phyloP scores from a whole-genome alignment of 1,140 invertebrate genomes.

The Philaenus spumarius region DNA sequence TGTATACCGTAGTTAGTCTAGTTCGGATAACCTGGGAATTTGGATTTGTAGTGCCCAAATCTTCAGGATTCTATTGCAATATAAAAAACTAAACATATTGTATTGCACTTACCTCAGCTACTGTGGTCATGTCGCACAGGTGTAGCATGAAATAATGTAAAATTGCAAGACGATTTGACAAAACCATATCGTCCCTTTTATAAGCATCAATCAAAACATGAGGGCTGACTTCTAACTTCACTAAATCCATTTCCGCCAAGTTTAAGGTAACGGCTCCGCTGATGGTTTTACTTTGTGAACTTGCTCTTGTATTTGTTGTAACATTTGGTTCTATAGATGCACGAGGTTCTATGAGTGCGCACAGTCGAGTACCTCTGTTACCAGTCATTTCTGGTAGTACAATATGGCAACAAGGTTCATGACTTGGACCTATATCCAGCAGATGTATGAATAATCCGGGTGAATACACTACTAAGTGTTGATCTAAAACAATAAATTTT shows the following conservation, averaged over 20 bases:
- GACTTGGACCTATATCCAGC: constrained; percentile 67
- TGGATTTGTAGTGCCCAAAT: too few relatives aligned
- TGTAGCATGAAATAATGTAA: constrained; percentile 74
- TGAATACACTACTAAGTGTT: constrained; percentile 68
- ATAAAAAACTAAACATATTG: too few relatives aligned
- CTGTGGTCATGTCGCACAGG: constrained; percentile 58
- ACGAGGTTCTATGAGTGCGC: too few relatives aligned
- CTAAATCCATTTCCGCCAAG: constrained; percentile 60
- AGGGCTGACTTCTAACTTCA: constrained; percentile 52
- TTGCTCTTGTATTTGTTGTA: constrained; percentile 19
- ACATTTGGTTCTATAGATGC: too few relatives aligned
- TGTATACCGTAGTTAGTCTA: too few relatives aligned
- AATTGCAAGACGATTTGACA: constrained; percentile 55
- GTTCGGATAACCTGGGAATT: too few relatives aligned
- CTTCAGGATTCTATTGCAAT: too few relatives aligned
- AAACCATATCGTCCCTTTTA: constrained; percentile 33
- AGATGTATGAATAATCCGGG: constrained; percentile 72
- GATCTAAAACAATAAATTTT: constrained; percentile 43
- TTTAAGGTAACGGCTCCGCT: constrained; percentile 38
- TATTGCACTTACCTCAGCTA: constrained; percentile 56
- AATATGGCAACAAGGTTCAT: constrained; percentile 74
- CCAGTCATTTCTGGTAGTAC: constrained; percentile 33
- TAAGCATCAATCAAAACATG: constrained; percentile 59
- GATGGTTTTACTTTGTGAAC: background rate
- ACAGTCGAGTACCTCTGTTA: too few relatives aligned